Conservation (phyloP, 2,888 invertebrate species). For the Stegophylla sp. region DNA sequence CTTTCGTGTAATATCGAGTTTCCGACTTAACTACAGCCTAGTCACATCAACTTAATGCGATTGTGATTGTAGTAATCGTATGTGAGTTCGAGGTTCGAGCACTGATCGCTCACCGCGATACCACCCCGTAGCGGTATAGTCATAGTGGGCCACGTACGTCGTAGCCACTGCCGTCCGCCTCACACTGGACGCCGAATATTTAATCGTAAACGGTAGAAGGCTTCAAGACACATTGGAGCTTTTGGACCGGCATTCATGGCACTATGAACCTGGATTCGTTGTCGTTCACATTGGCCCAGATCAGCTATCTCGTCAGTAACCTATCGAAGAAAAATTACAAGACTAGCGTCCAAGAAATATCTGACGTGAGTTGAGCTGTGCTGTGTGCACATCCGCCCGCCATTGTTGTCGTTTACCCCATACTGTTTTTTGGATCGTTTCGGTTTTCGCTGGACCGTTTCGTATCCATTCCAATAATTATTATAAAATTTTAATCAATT, state of each 20-base stretch:
- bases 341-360: constrained; percentile 85
- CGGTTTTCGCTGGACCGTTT: neutral
- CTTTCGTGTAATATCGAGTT: too few species aligned
- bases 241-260: constrained; percentile 90
- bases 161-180: too few species aligned
- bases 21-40: too few species aligned
- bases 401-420: neutral
- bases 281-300: constrained; percentile 98
- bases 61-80: too few species aligned
- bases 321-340: constrained; percentile 95
- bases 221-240: constrained; percentile 94
- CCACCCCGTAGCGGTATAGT: too few species aligned
- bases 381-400: too few species aligned
- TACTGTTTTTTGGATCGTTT: neutral
- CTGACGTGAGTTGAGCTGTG: constrained; percentile 80
- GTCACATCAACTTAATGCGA: too few species aligned
- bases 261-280: constrained; percentile 99
- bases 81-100: too few species aligned
- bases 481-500: too few species aligned
- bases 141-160: too few species aligned
- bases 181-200: neutral
- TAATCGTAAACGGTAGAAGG: constrained; percentile 71
- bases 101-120: too few species aligned
- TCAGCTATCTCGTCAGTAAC: constrained; percentile 94
- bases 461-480: neutral